Evolutionary conservation across 2,797 vertebrate species (phyloP).

Genomic region (Dermochelys coriacea): DNA sequence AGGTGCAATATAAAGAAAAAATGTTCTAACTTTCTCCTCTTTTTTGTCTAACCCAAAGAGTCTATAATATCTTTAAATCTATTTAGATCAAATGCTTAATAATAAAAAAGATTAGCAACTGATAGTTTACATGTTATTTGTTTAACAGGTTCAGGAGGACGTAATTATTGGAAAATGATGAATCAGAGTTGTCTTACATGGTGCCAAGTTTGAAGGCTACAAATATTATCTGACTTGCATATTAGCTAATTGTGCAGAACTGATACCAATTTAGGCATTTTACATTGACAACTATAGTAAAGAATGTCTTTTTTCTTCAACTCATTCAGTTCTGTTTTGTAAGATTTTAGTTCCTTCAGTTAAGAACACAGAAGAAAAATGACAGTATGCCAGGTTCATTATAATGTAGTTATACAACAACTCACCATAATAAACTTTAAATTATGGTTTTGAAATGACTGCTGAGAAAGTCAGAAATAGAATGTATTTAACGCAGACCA

Average conservation of each 20-base stretch:
- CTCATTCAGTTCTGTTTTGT: conserved; percentile 33
- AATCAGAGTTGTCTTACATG: conserved; percentile 32
- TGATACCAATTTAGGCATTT: conserved; percentile 61
- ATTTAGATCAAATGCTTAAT: conserved; percentile 36
- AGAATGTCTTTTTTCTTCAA: not conserved
- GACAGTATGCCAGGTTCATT: conserved; percentile 32
- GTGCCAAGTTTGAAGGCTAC: conserved; percentile 18
- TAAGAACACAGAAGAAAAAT: conserved; percentile 41
- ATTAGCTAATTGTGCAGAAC: conserved; percentile 58
- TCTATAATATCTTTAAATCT: conserved; percentile 35
- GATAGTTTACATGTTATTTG: not conserved
- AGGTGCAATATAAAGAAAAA: not conserved
- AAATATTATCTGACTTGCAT: conserved; percentile 53
- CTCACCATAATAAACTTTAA: conserved; percentile 37
- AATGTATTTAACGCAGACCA: not conserved
- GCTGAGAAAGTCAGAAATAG: not conserved
- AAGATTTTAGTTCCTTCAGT: conserved; percentile 51
- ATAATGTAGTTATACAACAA: conserved; percentile 35
- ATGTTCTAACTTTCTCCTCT: not conserved
- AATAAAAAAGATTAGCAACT: conserved; percentile 47
- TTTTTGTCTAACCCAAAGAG: conserved; percentile 20
- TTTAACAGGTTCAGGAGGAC: conserved; percentile 28
- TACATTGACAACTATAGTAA: conserved; percentile 24
- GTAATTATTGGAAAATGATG: conserved; percentile 52
- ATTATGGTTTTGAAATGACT: conserved; percentile 23